A percentile compares a stretch with the other conserved stretches of the same genome.
These are phyloP conservation scores for Nanorana parkeri DNA, from an alignment of 2,113 vertebrate genomes.

Conservation along the genomic window DNA sequence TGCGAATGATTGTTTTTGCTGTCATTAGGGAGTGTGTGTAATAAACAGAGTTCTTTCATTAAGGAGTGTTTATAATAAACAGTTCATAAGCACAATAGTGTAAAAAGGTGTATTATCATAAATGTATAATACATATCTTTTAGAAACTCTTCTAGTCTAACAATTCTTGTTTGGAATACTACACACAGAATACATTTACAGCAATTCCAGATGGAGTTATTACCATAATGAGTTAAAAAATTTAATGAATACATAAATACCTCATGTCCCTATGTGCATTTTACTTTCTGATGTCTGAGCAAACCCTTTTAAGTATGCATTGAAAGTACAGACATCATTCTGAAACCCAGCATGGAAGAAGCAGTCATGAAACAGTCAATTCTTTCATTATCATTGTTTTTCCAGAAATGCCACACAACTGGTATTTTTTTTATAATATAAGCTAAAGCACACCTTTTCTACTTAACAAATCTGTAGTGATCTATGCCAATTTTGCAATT, in stretches of 20 bases:
- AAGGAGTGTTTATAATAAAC: too few relatives aligned
- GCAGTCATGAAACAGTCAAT: slow-evolving; percentile 41
- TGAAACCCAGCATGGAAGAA: slow-evolving; percentile 32
- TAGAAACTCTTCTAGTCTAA: background rate
- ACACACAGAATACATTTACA: background rate
- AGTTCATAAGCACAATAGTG: too few relatives aligned
- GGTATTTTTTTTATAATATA: slow-evolving; percentile 22
- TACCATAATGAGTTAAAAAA: slow-evolving; percentile 11
- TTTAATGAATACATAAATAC: slow-evolving; percentile 25
- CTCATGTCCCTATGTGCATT: background rate
- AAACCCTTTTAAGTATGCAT: slow-evolving; percentile 46
- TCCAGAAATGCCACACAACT: slow-evolving; percentile 27
- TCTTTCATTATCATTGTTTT: slow-evolving; percentile 40
- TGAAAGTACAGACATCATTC: slow-evolving; percentile 20
- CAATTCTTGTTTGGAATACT: background rate
- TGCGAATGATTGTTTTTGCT: background rate
- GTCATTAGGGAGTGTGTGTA: too few relatives aligned
- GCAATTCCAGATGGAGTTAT: background rate
- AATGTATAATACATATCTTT: too few relatives aligned
- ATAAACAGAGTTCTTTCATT: too few relatives aligned
- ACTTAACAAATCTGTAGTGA: slow-evolving; percentile 45
- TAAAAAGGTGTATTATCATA: too few relatives aligned
- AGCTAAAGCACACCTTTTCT: slow-evolving; percentile 27
- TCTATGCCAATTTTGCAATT: slow-evolving; percentile 44
- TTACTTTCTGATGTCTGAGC: slow-evolving; percentile 2